A percentile compares a stretch with the other conserved stretches of the same genome.
phyloP scores from a whole-genome alignment of 1,140 invertebrate species.

The Neodiprion fabricii region DNA sequence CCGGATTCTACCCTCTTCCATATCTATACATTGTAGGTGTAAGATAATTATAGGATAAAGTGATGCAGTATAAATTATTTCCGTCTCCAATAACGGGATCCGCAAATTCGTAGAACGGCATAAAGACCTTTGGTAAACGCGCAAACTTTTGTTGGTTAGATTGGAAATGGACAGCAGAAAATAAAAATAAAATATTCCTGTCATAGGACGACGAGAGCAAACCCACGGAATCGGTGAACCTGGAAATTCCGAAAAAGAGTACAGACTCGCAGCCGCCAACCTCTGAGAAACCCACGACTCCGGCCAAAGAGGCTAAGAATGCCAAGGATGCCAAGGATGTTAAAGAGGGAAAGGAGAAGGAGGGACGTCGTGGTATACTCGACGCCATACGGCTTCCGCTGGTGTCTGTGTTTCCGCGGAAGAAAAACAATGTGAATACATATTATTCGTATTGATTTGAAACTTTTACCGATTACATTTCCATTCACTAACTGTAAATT shows the following conservation, averaged over 20 bases:
- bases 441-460: too few species aligned
- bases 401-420: constrained; percentile 69
- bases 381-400: constrained; percentile 71
- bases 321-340: constrained; percentile 9
- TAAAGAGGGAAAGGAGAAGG: constrained; percentile 37
- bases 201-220: constrained; percentile 58
- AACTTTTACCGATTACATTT: neutral
- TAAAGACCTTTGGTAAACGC: too few species aligned
- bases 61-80: too few species aligned
- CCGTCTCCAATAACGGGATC: too few species aligned
- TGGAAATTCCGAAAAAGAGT: constrained; percentile 31
- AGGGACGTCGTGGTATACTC: constrained; percentile 60
- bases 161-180: too few species aligned
- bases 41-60: too few species aligned
- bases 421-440: constrained; percentile 52
- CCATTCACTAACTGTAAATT: neutral
- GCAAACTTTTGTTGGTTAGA: too few species aligned
- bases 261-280: constrained; percentile 55
- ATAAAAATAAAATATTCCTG: neutral
- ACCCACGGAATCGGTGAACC: constrained; percentile 42
- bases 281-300: constrained; percentile 58
- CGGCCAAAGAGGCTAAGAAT: constrained; percentile 57
- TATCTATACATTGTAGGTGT: too few species aligned
- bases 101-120: too few species aligned
- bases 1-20: too few species aligned